Evolutionary conservation across 2,113 vertebrate genomes (phyloP).

Genomic region (Todiramphus chloris): DNA sequence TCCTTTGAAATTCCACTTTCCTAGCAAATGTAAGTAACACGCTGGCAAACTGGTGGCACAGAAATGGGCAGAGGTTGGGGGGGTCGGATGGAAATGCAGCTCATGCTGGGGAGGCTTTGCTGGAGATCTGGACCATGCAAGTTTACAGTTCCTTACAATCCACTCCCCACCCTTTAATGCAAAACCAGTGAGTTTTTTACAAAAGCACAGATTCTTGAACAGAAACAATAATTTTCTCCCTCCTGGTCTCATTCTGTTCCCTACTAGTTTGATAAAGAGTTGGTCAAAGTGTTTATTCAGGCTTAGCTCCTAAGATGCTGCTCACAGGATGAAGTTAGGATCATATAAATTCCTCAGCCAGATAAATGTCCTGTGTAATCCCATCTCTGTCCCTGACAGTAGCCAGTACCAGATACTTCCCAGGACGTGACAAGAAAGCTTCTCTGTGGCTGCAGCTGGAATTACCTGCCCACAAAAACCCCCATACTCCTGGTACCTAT

Average conservation of each 20-base stretch:
- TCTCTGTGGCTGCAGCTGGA: fast-evolving
- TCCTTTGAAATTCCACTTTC: neutral
- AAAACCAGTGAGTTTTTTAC: neutral
- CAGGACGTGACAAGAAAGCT: neutral
- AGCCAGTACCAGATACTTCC: neutral
- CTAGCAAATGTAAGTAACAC: neutral
- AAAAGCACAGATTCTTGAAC: neutral
- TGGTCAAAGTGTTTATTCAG: neutral
- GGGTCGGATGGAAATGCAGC: neutral
- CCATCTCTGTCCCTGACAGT: neutral
- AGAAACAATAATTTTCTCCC: neutral
- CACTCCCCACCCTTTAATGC: neutral
- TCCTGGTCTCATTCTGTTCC: neutral
- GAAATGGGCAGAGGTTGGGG: neutral
- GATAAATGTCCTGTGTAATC: neutral
- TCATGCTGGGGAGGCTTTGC: neutral
- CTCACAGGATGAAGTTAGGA: neutral
- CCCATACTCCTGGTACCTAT: neutral
- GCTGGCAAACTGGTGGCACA: fast-evolving
- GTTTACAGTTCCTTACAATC: neutral
- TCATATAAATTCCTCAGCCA: neutral
- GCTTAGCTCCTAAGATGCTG: neutral
- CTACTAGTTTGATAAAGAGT: neutral
- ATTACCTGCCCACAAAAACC: neutral
- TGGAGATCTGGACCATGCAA: neutral